A percentile compares a stretch with the other conserved stretches of the same genome.
These are phyloP conservation scores for Asarcornis scutulata DNA, from an alignment of 2,113 vertebrate genomes.

Conservation along the genomic window DNA sequence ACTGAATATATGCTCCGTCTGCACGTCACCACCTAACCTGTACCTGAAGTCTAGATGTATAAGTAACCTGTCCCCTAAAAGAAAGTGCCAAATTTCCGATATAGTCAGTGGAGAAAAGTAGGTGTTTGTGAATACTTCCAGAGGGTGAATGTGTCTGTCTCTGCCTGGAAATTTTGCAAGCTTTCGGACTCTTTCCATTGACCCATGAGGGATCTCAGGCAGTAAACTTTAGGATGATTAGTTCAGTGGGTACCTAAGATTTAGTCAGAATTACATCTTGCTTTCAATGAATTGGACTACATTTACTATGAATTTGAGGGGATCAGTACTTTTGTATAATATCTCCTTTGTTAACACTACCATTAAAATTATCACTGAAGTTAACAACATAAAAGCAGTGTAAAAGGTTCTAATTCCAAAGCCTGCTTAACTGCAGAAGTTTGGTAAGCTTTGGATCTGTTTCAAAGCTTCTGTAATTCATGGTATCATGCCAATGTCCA, in stretches of 20 bases:
- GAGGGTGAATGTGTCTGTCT: neutral
- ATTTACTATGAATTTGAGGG: neutral
- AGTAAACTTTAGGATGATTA: neutral
- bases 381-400: constrained; percentile 1
- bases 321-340: neutral
- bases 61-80: neutral
- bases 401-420: constrained; percentile 34
- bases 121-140: constrained; percentile 48
- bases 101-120: neutral
- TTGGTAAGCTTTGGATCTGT: neutral
- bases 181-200: neutral
- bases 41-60: neutral
- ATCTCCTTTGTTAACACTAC: neutral
- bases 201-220: neutral
- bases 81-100: constrained; percentile 10
- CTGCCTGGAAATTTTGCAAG: constrained; percentile 9
- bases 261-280: neutral
- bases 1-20: neutral
- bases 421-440: neutral
- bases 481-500: neutral
- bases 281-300: neutral
- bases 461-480: constrained; percentile 38
- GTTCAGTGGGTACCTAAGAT: neutral
- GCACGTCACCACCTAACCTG: neutral
- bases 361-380: constrained; percentile 11